These are phyloP conservation scores for Yponomeuta malinellus DNA, from an alignment of 2,888 invertebrate genomes.

Conservation along the genomic window DNA sequence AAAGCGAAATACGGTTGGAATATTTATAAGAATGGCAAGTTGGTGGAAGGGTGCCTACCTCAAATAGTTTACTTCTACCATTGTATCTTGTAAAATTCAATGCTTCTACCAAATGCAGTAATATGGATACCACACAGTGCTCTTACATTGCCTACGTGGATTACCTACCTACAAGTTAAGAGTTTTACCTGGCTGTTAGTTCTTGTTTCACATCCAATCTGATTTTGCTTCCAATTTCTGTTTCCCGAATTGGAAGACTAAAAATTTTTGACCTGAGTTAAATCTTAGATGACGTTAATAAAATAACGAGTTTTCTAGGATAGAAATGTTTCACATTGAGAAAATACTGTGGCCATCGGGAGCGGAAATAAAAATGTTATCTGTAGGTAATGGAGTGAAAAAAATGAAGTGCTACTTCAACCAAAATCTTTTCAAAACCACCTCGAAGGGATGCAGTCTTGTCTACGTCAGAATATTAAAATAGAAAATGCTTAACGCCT, in stretches of 20 bases:
- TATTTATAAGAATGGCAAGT: background rate
- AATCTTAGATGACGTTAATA: background rate
- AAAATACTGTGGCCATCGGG: too few relatives aligned
- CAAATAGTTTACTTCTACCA: background rate
- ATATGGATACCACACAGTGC: conserved; percentile 46
- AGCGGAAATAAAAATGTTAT: too few relatives aligned
- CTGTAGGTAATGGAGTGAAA: too few relatives aligned
- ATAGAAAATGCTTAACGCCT: too few relatives aligned
- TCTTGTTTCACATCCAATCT: conserved; percentile 70
- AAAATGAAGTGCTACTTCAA: too few relatives aligned
- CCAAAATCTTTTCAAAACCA: too few relatives aligned
- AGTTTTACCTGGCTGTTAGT: conserved; percentile 66
- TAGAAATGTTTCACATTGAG: too few relatives aligned
- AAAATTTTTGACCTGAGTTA: conserved; percentile 38
- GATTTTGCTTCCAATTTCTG: conserved; percentile 72
- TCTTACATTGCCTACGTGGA: conserved; percentile 22
- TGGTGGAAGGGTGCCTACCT: background rate
- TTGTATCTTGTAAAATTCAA: background rate
- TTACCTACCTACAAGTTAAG: background rate
- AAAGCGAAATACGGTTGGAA: background rate
- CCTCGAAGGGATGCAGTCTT: too few relatives aligned
- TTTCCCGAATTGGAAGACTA: conserved; percentile 68
- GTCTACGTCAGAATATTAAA: too few relatives aligned
- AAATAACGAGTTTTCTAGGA: too few relatives aligned
- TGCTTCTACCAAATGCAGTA: background rate